Conservation (phyloP, 92 coral and sea anemone genomes). For the Epizoanthus stellaris region DNA sequence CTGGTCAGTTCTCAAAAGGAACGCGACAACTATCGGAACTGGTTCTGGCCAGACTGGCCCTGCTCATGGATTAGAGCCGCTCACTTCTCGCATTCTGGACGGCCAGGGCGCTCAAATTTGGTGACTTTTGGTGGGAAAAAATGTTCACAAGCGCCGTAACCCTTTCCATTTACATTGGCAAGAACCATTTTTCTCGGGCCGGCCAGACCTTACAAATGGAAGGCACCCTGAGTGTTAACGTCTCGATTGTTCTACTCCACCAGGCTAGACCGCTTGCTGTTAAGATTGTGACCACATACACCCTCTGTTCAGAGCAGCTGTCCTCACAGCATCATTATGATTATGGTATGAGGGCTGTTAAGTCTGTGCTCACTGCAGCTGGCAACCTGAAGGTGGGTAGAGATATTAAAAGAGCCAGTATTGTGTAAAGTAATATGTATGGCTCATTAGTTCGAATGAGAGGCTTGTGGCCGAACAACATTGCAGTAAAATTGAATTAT, state of each 20-base stretch:
- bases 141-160: too few relatives aligned
- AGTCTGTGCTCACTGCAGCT: slow-evolving; percentile 98
- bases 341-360: slow-evolving; percentile 99
- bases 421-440: neutral
- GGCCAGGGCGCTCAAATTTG: too few relatives aligned
- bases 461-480: too few relatives aligned
- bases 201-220: neutral
- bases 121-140: too few relatives aligned
- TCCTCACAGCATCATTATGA: slow-evolving; percentile 99
- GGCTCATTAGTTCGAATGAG: neutral
- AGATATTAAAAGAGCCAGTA: neutral
- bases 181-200: neutral
- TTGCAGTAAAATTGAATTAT: too few relatives aligned
- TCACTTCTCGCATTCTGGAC: too few relatives aligned
- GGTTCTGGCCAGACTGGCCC: too few relatives aligned
- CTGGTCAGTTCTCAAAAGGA: too few relatives aligned
- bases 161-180: too few relatives aligned
- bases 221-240: neutral
- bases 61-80: too few relatives aligned
- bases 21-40: too few relatives aligned
- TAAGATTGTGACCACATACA: slow-evolving; percentile 97
- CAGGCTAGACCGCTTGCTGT: slow-evolving; percentile 97
- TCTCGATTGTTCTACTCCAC: neutral
- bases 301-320: slow-evolving; percentile 95
- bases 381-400: slow-evolving; percentile 92